Evolutionary conservation across 2,113 vertebrate genomes (phyloP), one percentile per base, ranked within the genome.

Genomic region (Lepus americanus): DNA sequence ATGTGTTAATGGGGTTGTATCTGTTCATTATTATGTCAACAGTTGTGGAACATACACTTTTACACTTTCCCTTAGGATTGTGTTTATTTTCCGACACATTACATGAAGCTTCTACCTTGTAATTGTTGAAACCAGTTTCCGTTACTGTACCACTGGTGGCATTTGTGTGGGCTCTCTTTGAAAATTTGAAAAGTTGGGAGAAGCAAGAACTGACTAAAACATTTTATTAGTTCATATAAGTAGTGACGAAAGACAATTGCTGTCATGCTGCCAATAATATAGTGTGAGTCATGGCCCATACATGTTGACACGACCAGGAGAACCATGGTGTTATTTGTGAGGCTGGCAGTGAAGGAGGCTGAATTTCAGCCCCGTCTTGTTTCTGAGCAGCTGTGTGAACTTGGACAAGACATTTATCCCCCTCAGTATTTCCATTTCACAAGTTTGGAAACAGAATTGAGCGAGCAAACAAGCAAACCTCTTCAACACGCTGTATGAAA

Each of bases 141-240:
- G 11, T n/a, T 74, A 91, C 44, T 23, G 5, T 82, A 23, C 19
- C 9, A 64, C 9, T 1, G 3, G 36, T 61, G n/a, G 9, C 92
- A 92, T 92, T 77, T 94, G 1, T 59, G n/a, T 39, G n/a, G 83
- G 4, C 10, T 10, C 13, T 69, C 51, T 72, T 86, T 95, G 33
- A 89, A 92, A 87, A 74, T 20, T 88, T 79, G 93, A 87, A 6
- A 92, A 91, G 36, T 83, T 63, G 31, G 73, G 39, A 94, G 51
- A 82, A 89, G 1, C 17, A 89, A 87, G 33, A 44, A n/a, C 3
- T 78, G 81, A 86, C 5, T 82, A 85, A 86, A 70, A 33, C 6
- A n/a, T 79, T 78, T 61, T 69, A 22, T 64, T 36, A 63, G 2
- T 73, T 85, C 82, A 44, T 36, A 5, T 59, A 74, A 36, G 11